Base-by-base conservation (phyloP, 2,113 vertebrate species). In the Uria lomvia region DNA sequence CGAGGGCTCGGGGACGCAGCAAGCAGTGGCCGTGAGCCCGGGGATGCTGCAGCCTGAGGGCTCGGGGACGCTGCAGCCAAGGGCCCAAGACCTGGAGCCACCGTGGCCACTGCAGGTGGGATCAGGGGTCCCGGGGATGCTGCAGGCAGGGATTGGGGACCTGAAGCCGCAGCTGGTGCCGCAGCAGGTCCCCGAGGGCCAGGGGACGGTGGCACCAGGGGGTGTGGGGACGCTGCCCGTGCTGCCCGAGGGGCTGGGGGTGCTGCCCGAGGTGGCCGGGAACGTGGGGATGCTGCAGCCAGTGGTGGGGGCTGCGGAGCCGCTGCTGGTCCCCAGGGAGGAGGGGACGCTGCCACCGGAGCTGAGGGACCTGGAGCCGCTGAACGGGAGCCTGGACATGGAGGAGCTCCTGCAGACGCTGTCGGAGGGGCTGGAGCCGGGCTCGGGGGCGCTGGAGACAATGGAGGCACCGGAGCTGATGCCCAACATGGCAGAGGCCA, bases 1-100 rank as follows among this genome's bases (percentile, higher is more conserved):
- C n/a, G 2, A 2, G 14, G 30, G 13, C 40, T 34, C 17, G 8
- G 73, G 30, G 38, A 7, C 9, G 2, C 23, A 8, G 24, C 75
- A 60, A 32, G 34, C 3, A 16, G 1, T 34, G 30, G 15, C 67
- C 6, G 2, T 0, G 0, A 73, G 19, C 27, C 18, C 5, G 0
- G 68, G 38, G 38, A 12, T 3, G 6, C 40, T 17, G 49, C 76
- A 52, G 59, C 11, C 70, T 12, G 11, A 13, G 23, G 22, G 11
- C 9, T 4, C 13, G 7, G 75, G 59, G 62, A n/a, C 3, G 0
- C 60, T 55, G 21, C 94, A 74, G 5, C 5, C 50, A 1, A 34
- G 14, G 2, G 5, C 71, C 11, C 76, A 24, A 26, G 15, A 11
- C 13, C 21, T 65, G 62, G 55, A 65, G 55, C 26, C 52, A 7